Evolutionary conservation across 1,140 invertebrate genomes (phyloP), one percentile per base, ranked within the genome.

Genomic region (Reticulitermes speratus): DNA sequence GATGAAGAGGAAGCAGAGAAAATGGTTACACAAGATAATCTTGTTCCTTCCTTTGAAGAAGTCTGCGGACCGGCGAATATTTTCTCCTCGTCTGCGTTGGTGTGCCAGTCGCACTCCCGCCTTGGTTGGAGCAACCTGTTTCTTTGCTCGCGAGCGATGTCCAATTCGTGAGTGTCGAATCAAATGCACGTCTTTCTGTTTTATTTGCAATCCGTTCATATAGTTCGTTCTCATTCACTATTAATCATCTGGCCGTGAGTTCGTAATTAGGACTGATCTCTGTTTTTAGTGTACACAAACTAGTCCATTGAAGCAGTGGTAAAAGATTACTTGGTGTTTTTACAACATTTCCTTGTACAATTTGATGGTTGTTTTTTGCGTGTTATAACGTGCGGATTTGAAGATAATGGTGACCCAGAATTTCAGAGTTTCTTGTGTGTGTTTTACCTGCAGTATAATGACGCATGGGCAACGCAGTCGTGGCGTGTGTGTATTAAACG

Each of bases 21-120:
- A 75, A 75, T 75, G 16, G 65, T 25, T 5, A 75, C 25, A 30
- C 65, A 25, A 75, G 65, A 75, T 75, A 75, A 9, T n/a, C 65
- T 75, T 7, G 59, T 75, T n/a, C 25, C 65, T 75, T 75, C 65
- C 65, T 75, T 75, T 75, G 65, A 75, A 75, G 65, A 75, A 75
- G n/a, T 30, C n/a, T 30, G n/a, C 65, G 65, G 65, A 30, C 65
- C 65, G 65, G 65, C n/a, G 25, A 30, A 30, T 75, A 25, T 75
- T 75, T 75, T 75, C 65, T 75, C 65, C n/a, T 75, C n/a, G 25
- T 30, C 65, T 30, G n/a, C 14, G 14, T 75, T 30, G 65, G 65
- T 65, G 59, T 65, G 59, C 8, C 21, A 75, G 65, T 75, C 65
- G n/a, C 65, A 14, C 25, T 19, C 65, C n/a, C 65, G 65, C 65